Base-by-base conservation (phyloP, 1,140 invertebrate genomes). In the Hydropsyche tenuis region DNA sequence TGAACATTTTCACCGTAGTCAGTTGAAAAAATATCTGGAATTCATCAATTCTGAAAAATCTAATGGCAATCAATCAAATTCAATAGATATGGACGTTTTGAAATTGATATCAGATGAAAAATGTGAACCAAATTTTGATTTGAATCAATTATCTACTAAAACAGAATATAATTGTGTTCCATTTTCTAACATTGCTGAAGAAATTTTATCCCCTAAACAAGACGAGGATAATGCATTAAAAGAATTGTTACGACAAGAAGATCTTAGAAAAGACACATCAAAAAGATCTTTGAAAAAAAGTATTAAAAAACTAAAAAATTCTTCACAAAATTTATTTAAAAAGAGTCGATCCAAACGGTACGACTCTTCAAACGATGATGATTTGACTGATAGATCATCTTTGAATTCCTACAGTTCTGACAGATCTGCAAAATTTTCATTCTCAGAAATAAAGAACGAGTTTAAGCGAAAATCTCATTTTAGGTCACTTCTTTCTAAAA, bases 251-350 rank as follows among this genome's bases (percentile, higher is more conserved):
- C 81, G 83, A 14, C 85, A 88, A 46, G 88, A 90, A 73, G 87
- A 89, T 72, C 84, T 85, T 78, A 81, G 88, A 6, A 85, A 86
- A 0, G 82, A 83, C 51, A 80, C 81, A 9, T 81, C 84, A 7
- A 81, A 79, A 30, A 85, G 81, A 75, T 83, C 85, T 18, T 82
- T 89, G 42, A 82, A 84, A 0, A 82, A 86, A 60, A 83, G 86
- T 1, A 82, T 90, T 69, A 84, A 84, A 60, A 87, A 87, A 43
- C 79, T 89, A 0, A 87, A 85, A 66, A 81, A 85, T 71, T 83
- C 87, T 5, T 87, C 86, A 1, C 86, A 87, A 42, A 87, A 82
- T 69, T 82, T 88, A 7, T 80, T 89, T 63, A 83, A 86, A 76
- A 87, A 86, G 78, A 84, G 83, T 80, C 81, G 80, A 60, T 83